Evolutionary conservation across 2,888 invertebrate genomes (phyloP).

Genomic region (Invenusta paracnida): DNA sequence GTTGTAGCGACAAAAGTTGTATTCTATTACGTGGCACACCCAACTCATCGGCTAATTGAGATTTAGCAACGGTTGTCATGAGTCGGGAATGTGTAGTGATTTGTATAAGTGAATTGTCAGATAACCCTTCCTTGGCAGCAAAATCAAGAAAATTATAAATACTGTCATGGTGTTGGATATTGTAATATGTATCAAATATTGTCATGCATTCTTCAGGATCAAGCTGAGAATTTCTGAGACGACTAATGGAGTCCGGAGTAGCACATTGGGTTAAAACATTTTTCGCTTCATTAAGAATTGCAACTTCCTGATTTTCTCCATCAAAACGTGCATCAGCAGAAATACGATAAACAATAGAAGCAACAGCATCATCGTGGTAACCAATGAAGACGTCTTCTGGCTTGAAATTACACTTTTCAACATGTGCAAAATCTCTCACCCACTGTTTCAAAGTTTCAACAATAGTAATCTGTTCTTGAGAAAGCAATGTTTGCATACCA

Average conservation of each 20-base stretch:
- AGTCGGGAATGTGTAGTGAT: conserved; percentile 53
- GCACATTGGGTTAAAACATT: conserved; percentile 52
- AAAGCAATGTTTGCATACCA: conserved; percentile 12
- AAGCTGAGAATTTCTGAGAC: conserved; percentile 47
- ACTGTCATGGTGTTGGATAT: conserved; percentile 52
- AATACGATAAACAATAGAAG: conserved; percentile 51
- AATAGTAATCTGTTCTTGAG: not conserved
- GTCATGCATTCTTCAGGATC: conserved; percentile 44
- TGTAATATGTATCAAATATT: conserved; percentile 48
- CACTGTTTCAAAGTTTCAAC: not conserved
- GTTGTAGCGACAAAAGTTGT: conserved; percentile 49
- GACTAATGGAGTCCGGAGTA: conserved; percentile 53
- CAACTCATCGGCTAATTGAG: conserved; percentile 45
- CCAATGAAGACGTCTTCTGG: conserved; percentile 53
- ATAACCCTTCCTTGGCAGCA: too few relatives aligned
- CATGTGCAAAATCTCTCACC: not conserved
- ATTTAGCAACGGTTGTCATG: conserved; percentile 48
- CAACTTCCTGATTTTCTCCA: too few relatives aligned
- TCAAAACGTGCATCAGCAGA: not conserved
- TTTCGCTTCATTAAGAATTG: too few relatives aligned
- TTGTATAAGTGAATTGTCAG: conserved; percentile 48
- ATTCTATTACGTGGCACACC: conserved; percentile 45
- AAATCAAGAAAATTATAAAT: conserved; percentile 49
- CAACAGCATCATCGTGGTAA: conserved; percentile 50
- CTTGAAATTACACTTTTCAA: conserved; percentile 12